Evolutionary conservation across 2,888 invertebrate genomes (phyloP), one percentile per base, ranked within the genome.

Genomic region (Sphinx pinastri): DNA sequence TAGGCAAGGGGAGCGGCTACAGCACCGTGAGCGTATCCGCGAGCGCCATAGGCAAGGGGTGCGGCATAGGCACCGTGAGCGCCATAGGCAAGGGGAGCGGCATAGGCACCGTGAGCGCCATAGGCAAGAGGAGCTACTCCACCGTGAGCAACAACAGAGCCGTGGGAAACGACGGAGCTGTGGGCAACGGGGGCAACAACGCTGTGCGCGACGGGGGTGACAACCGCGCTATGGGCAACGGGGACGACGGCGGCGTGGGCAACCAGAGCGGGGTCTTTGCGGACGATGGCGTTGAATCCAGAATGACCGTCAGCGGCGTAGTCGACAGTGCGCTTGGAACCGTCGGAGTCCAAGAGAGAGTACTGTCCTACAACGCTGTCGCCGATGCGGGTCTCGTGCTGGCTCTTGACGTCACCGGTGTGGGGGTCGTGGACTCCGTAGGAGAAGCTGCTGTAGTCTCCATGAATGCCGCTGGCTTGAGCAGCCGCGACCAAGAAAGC

Each of bases 321-420:
- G 86, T 96, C 95, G 0, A 96, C 96, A 49, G 95, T 95, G 75
- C 96, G 95, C 83, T 94, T 95, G 70, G 95, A 95, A 77, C 96
- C 96, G 81, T 96, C 96, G 45, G 96, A 94, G 77, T 95, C 85
- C 89, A 95, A 83, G 70, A 93, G 88, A 8, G 92, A 93, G 89
- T 93, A 93, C 76, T 93, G 93, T 73, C 93, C 93, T 75, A 95
- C 94, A 60, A 96, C 96, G 77, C 94, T 94, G 87, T 95, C 95
- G n/a, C 96, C 96, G 74, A 92, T 89, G 72, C 96, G 95, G 72
- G 95, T 94, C 90, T 96, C 96, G 75, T 95, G 95, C 88, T 96
- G 96, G 88, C 89, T 90, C 88, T 93, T 93, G 75, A 92, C 91
- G 77, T 93, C 93, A 57, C 93, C 93, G 82, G 93, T 93, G 86